Percentiles rank a stretch among this genome's conserved stretches.
These are phyloP conservation scores for Campopleginae sp. DNA, from an alignment of 2,888 invertebrate genomes.

Conservation along the genomic window DNA sequence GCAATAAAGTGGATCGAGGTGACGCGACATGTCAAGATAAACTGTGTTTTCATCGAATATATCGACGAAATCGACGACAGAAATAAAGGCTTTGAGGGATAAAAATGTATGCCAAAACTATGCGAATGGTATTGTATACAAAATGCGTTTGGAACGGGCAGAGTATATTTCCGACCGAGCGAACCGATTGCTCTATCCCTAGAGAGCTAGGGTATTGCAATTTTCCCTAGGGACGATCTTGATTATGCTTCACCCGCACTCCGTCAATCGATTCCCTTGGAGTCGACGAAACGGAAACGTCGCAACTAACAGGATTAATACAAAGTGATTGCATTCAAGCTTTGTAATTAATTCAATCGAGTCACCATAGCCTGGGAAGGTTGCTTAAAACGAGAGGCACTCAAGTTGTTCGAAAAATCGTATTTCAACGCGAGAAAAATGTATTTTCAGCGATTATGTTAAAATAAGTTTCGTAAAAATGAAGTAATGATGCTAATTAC, in stretches of 20 bases:
- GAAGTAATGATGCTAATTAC: background rate
- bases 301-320: slow-evolving; percentile 13
- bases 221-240: slow-evolving; percentile 38
- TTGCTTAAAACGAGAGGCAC: no score
- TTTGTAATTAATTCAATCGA: slow-evolving; percentile 37
- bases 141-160: background rate
- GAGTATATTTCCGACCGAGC: slow-evolving; percentile 32
- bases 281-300: slow-evolving; percentile 23
- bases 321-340: slow-evolving; percentile 28
- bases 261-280: slow-evolving; percentile 46
- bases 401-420: background rate
- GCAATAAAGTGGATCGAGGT: no score
- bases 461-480: background rate
- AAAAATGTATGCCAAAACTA: background rate
- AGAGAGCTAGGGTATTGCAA: slow-evolving; percentile 17
- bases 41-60: background rate
- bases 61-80: background rate
- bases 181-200: slow-evolving; percentile 28
- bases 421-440: background rate
- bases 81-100: background rate
- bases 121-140: background rate
- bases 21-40: background rate
- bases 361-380: background rate
- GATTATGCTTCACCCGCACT: slow-evolving; percentile 24
- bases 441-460: background rate